These are phyloP conservation scores for Hystrix brachyura DNA, from an alignment of 2,113 vertebrate genomes.

Conservation along the genomic window DNA sequence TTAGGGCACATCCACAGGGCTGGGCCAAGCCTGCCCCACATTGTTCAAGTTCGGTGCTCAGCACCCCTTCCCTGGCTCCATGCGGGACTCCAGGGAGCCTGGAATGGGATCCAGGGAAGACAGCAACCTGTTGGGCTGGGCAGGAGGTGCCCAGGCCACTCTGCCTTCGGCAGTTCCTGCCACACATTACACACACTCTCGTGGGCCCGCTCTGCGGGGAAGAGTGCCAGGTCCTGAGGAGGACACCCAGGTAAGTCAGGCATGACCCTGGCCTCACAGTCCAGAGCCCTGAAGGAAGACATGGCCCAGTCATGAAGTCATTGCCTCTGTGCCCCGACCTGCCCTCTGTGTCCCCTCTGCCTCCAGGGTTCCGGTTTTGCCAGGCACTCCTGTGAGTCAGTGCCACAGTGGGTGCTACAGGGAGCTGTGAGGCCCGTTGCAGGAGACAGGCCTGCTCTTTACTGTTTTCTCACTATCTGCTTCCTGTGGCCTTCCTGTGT, in stretches of 20 bases:
- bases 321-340: neutral
- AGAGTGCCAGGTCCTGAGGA: neutral
- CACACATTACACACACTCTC: neutral
- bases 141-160: neutral
- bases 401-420: neutral
- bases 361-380: fast-evolving
- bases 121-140: neutral
- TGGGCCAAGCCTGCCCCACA: neutral
- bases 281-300: neutral
- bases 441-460: neutral
- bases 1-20: neutral
- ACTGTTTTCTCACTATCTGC: slow-evolving; percentile 62
- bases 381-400: too few species aligned
- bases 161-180: neutral
- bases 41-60: neutral
- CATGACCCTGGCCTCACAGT: neutral
- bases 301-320: neutral
- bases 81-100: neutral
- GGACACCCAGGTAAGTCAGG: too few species aligned
- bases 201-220: neutral
- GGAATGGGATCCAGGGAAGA: neutral
- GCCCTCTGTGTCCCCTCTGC: fast-evolving
- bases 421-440: neutral
- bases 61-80: neutral
- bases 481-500: slow-evolving; percentile 73